Evolutionary conservation across 2,888 invertebrate genomes (phyloP), one percentile per base, ranked within the genome.

Genomic region (Xylota segnis): DNA sequence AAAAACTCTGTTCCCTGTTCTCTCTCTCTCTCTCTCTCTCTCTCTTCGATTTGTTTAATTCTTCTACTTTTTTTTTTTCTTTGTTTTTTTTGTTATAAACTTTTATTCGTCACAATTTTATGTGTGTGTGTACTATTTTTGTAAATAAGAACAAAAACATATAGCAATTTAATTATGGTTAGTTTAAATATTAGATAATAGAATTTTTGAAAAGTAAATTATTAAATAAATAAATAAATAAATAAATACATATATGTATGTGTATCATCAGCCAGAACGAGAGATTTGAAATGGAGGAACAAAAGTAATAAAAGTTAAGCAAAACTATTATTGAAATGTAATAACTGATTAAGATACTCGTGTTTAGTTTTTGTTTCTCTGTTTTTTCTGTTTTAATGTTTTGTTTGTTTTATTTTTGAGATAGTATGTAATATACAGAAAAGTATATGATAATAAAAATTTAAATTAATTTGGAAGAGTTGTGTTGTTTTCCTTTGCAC

Each of bases 71-170:
- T n/a, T n/a, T n/a, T n/a, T n/a, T n/a, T n/a, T n/a, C n/a, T n/a
- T n/a, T n/a, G n/a, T n/a, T n/a, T n/a, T n/a, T n/a, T n/a, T 37
- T 61, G 27, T 58, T 75, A 59, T 40, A 52, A 54, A 70, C 18
- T 40, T 81, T 61, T 61, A 68, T 76, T 82, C 50, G 45, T 86
- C 82, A 86, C 72, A 72, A 72, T 72, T 81, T 76, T 65, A 70
- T 79, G 65, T 84, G 83, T 83, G 76, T 72, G 82, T 86, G 82
- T 86, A 82, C 86, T 82, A 86, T 86, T 86, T 76, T 82, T 86
- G 86, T 86, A 86, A 86, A 82, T 86, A 86, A 76, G 32, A 40
- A n/a, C n/a, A n/a, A 40, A 37, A 76, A 12, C 32, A 82, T 47
- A 59, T 83, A 83, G 83, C 59, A 77, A 70, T 72, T 58, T 58